phyloP scores from a whole-genome alignment of 1,140 invertebrate genomes.

The Eciton burchellii region DNA sequence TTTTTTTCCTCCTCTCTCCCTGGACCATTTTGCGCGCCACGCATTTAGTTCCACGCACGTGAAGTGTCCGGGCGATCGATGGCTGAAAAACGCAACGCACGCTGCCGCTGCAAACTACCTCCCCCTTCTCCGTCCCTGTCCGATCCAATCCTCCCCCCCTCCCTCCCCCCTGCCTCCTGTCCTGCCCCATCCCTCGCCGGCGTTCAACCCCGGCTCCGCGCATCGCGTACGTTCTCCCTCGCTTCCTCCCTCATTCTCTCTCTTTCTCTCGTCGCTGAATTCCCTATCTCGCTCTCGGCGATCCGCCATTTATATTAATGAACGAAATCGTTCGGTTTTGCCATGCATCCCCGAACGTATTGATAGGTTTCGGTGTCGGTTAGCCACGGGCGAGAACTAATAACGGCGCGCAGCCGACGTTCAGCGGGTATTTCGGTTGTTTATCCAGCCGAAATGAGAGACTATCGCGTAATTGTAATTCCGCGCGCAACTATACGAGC shows the following conservation, averaged over 20 bases:
- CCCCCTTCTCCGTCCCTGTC: constrained; percentile 16
- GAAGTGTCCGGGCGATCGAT: constrained; percentile 78
- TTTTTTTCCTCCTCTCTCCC: constrained; percentile 38
- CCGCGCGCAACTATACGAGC: background rate
- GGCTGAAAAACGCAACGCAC: constrained; percentile 74
- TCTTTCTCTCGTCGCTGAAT: constrained; percentile 34
- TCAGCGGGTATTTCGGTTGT: constrained; percentile 40
- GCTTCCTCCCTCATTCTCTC: no score
- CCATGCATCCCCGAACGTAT: constrained; percentile 41
- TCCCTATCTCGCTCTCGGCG: constrained; percentile 56
- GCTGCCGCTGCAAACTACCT: constrained; percentile 40
- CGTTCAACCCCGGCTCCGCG: no score
- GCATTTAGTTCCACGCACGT: constrained; percentile 77
- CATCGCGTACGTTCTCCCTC: background rate
- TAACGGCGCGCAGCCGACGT: constrained; percentile 25
- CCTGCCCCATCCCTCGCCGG: no score
- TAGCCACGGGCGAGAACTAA: constrained; percentile 27
- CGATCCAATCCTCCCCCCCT: no score
- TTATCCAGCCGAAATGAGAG: constrained; percentile 59
- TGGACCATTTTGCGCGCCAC: constrained; percentile 70
- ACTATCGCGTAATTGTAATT: constrained; percentile 17
- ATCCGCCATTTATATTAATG: constrained; percentile 78
- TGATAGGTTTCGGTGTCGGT: constrained; percentile 54
- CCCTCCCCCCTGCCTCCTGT: no score
- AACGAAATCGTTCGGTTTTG: constrained; percentile 75